A percentile compares a stretch with the other conserved stretches of the same genome.
These are phyloP conservation scores for Aphyosemion australe DNA, from an alignment of 2,113 vertebrate genomes.

Conservation along the genomic window DNA sequence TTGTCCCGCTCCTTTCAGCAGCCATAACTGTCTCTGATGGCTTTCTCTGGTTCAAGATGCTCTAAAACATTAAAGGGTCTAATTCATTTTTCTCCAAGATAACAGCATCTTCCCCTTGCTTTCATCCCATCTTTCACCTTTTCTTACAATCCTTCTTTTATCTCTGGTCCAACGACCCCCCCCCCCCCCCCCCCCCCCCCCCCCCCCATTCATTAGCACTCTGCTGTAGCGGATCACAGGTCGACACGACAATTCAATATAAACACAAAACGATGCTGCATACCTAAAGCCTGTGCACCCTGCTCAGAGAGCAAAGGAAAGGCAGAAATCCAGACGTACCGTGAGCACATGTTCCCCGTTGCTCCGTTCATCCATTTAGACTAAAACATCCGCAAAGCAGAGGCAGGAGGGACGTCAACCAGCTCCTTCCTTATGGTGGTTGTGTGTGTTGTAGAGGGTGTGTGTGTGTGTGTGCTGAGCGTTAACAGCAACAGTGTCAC, in stretches of 20 bases:
- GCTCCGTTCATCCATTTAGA: slow-evolving; percentile 68
- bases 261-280: slow-evolving; percentile 17
- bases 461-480: slow-evolving; percentile 18
- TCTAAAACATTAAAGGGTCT: slow-evolving; percentile 20
- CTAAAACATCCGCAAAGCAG: slow-evolving; percentile 58
- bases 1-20: slow-evolving; percentile 60
- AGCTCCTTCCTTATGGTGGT: slow-evolving; percentile 29
- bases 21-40: slow-evolving; percentile 58
- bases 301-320: slow-evolving; percentile 10
- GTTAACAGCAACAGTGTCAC: slow-evolving; percentile 47
- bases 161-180: slow-evolving; percentile 15
- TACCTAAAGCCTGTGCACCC: slow-evolving; percentile 19
- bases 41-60: slow-evolving; percentile 18
- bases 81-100: slow-evolving; percentile 37
- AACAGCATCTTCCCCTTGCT: slow-evolving; percentile 19
- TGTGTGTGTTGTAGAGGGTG: slow-evolving; percentile 27
- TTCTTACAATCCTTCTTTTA: background rate
- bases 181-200: slow-evolving; percentile 49
- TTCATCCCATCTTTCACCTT: slow-evolving; percentile 13
- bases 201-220: slow-evolving; percentile 35
- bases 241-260: slow-evolving; percentile 35
- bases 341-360: slow-evolving; percentile 69
- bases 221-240: slow-evolving; percentile 9
- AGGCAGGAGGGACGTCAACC: slow-evolving; percentile 31
- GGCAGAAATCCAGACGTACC: slow-evolving; percentile 61